Percentiles rank a stretch among this genome's conserved stretches.
Evolutionary conservation across 2,797 vertebrate genomes (phyloP).

Genomic region (Prunella strophiata): DNA sequence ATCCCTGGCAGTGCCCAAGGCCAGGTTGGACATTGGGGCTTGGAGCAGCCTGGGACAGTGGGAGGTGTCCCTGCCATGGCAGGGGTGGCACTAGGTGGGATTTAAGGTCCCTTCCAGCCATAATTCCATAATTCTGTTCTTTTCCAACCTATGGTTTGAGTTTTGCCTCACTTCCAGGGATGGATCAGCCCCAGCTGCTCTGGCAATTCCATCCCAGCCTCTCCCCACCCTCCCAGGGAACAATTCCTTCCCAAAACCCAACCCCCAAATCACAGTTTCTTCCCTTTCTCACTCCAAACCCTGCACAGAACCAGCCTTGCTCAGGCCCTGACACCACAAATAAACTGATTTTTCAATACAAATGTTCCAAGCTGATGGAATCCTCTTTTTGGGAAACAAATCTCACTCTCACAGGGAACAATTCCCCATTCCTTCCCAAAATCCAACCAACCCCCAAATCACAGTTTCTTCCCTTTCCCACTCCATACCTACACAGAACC

Average conservation of each 20-base stretch:
- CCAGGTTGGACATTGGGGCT: not conserved
- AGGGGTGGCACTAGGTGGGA: no score
- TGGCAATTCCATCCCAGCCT: not conserved
- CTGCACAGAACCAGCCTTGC: no score
- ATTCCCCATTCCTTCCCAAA: no score
- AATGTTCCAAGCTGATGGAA: not conserved
- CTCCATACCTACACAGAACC: no score
- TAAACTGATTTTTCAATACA: not conserved
- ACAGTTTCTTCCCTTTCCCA: no score
- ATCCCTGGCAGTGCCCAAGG: not conserved
- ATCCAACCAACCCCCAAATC: no score
- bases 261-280: not conserved
- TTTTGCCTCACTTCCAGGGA: not conserved
- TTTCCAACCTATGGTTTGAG: accelerated
- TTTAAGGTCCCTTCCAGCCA: not conserved
- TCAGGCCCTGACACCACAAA: not conserved
- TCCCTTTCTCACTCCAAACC: not conserved
- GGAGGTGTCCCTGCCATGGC: not conserved
- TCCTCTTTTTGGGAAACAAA: not conserved
- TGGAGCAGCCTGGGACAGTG: not conserved
- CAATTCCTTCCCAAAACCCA: not conserved
- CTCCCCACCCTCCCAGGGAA: not conserved
- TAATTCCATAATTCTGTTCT: not conserved
- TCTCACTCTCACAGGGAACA: not conserved
- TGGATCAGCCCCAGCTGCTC: not conserved